phyloP scores from a whole-genome alignment of 2,888 invertebrate species.

The Drosophila fungiperda region DNA sequence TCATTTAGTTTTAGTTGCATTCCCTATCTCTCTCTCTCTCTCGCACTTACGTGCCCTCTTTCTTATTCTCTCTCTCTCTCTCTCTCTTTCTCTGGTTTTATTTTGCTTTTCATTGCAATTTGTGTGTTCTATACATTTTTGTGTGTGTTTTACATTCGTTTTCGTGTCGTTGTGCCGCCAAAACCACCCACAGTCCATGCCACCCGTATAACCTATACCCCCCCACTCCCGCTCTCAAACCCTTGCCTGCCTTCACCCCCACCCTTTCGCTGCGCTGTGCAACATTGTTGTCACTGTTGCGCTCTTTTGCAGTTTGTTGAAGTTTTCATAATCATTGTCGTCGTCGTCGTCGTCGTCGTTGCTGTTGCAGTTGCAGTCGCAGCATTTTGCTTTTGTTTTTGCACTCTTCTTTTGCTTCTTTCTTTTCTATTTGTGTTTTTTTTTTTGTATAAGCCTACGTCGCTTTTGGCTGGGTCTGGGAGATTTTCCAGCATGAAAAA shows the following conservation, averaged over 20 bases:
- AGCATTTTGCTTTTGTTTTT: slow-evolving; percentile 54
- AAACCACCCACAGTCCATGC: slow-evolving; percentile 35
- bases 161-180: slow-evolving; percentile 60
- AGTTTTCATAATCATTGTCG: slow-evolving; percentile 77
- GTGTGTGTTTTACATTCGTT: slow-evolving; percentile 80
- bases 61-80: slow-evolving; percentile 16
- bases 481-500: slow-evolving; percentile 77
- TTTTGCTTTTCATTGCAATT: slow-evolving; percentile 79
- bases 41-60: slow-evolving; percentile 32
- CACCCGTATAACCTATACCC: slow-evolving; percentile 4
- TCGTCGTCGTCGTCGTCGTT: slow-evolving; percentile 14
- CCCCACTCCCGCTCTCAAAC: neutral
- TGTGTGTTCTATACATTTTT: slow-evolving; percentile 78
- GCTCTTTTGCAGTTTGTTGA: slow-evolving; percentile 74
- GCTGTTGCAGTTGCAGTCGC: slow-evolving; percentile 33
- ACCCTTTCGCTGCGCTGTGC: neutral
- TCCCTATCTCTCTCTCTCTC: slow-evolving; percentile 21
- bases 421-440: slow-evolving; percentile 23
- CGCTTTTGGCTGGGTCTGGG: slow-evolving; percentile 59
- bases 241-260: neutral
- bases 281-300: slow-evolving; percentile 69
- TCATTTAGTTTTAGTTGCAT: slow-evolving; percentile 75
- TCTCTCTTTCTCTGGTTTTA: slow-evolving; percentile 39
- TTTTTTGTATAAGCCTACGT: slow-evolving; percentile 50
- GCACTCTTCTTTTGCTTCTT: slow-evolving; percentile 23